A percentile compares a stretch with the other conserved stretches of the same genome.
These are phyloP conservation scores for Gallinago paraguaiae DNA, from an alignment of 2,113 vertebrate genomes.

Conservation along the genomic window DNA sequence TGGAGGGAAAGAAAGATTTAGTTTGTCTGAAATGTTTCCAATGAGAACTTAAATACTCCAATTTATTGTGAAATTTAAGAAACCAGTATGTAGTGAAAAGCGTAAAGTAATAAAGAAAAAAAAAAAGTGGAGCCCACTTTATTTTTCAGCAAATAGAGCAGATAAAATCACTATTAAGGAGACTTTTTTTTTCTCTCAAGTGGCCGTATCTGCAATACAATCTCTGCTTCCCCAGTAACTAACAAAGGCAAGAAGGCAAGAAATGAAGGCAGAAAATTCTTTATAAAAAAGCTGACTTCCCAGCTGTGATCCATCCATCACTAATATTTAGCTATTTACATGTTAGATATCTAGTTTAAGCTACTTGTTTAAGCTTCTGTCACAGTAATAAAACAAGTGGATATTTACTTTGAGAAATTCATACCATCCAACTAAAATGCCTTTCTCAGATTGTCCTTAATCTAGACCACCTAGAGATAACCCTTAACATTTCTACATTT, in stretches of 20 bases:
- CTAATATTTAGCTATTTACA: neutral
- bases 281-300: neutral
- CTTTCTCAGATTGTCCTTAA: neutral
- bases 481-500: neutral
- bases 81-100: neutral
- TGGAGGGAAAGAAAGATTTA: neutral
- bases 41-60: neutral
- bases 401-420: neutral
- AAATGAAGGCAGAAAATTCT: neutral
- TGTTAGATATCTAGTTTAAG: neutral
- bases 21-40: neutral
- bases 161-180: neutral
- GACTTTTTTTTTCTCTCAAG: neutral
- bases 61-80: neutral
- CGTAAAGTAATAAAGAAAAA: neutral
- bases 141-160: neutral
- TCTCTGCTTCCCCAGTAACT: neutral
- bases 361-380: neutral
- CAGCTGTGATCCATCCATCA: neutral
- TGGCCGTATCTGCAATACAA: neutral
- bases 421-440: neutral
- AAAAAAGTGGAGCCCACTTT: neutral
- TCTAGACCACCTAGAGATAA: neutral
- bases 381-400: neutral
- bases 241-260: neutral